These are phyloP conservation scores for Aporophyla nigra DNA, from an alignment of 2,888 invertebrate species.

Conservation along the genomic window DNA sequence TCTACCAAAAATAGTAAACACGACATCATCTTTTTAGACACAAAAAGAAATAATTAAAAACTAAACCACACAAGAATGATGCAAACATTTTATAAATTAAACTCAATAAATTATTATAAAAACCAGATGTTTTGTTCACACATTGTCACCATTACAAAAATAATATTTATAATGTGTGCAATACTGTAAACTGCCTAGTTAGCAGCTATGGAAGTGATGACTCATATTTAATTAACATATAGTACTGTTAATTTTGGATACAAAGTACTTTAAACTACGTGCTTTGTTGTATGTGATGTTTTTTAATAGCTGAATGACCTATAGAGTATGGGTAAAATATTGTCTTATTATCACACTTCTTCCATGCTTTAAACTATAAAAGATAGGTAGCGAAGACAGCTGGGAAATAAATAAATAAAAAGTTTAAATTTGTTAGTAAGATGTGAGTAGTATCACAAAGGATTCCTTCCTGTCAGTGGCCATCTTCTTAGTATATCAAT, in stretches of 20 bases:
- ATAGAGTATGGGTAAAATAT: not conserved
- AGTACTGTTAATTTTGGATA: conserved; percentile 38
- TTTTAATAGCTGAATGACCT: not conserved
- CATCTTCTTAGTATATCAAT: too few species aligned
- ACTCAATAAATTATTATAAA: not conserved
- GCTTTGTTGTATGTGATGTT: conserved; percentile 13
- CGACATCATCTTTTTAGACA: not conserved
- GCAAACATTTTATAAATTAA: not conserved
- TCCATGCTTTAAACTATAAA: not conserved
- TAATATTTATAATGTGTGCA: conserved; percentile 38
- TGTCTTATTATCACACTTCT: not conserved
- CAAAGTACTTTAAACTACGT: not conserved
- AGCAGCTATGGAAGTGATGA: conserved; percentile 22
- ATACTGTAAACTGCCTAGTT: conserved; percentile 21
- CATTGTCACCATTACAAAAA: conserved; percentile 36
- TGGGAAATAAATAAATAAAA: not conserved
- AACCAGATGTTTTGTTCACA: conserved; percentile 24
- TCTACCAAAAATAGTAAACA: conserved; percentile 2
- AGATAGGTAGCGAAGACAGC: not conserved
- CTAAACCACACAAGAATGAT: not conserved
- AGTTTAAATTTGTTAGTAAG: not conserved
- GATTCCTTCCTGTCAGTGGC: not conserved
- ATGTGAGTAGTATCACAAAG: not conserved
- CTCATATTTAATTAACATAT: conserved; percentile 50
- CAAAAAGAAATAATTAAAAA: not conserved